Percentiles rank a stretch among this genome's conserved stretches.
Conservation (phyloP, 2,113 vertebrate species). For the Mesocricetus auratus region DNA sequence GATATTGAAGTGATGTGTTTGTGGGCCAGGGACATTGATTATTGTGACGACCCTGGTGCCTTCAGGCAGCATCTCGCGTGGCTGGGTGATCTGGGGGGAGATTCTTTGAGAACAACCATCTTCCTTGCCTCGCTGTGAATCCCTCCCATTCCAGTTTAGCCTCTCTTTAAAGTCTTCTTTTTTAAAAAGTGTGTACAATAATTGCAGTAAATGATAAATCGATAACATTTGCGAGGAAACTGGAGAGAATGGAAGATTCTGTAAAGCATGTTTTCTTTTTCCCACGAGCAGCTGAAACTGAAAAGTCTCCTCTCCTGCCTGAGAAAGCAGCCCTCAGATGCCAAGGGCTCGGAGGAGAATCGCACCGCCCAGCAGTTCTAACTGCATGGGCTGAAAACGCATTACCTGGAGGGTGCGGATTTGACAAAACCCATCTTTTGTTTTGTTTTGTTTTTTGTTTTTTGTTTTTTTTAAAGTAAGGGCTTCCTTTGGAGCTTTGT, state of each 20-base stretch:
- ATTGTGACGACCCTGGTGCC: slow-evolving; percentile 76
- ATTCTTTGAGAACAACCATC: neutral
- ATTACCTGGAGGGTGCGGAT: slow-evolving; percentile 77
- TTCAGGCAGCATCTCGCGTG: slow-evolving; percentile 3
- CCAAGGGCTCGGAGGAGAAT: slow-evolving; percentile 12
- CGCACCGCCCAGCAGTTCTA: slow-evolving; percentile 22
- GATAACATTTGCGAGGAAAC: neutral
- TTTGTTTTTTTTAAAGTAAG: slow-evolving; percentile 65
- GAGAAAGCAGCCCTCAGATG: slow-evolving; percentile 54
- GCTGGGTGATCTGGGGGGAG: neutral
- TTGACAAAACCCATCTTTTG: slow-evolving; percentile 77
- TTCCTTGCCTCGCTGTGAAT: neutral
- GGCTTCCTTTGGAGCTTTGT: slow-evolving; percentile 74
- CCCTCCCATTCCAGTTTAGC: neutral
- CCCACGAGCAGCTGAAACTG: rapidly evolving
- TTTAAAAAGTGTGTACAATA: slow-evolving; percentile 63
- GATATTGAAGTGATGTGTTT: slow-evolving; percentile 66
- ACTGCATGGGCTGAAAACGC: slow-evolving; percentile 67
- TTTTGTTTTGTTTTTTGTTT: too few species aligned
- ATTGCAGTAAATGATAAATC: slow-evolving; percentile 50
- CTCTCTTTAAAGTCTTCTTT: neutral
- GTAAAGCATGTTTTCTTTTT: slow-evolving; percentile 65
- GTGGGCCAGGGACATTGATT: slow-evolving; percentile 64
- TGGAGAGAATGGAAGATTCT: slow-evolving; percentile 7
- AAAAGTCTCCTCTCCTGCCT: slow-evolving; percentile 29